Evolutionary conservation across 2,888 invertebrate species (phyloP).

Genomic region (Petrolisthes manimaculis): DNA sequence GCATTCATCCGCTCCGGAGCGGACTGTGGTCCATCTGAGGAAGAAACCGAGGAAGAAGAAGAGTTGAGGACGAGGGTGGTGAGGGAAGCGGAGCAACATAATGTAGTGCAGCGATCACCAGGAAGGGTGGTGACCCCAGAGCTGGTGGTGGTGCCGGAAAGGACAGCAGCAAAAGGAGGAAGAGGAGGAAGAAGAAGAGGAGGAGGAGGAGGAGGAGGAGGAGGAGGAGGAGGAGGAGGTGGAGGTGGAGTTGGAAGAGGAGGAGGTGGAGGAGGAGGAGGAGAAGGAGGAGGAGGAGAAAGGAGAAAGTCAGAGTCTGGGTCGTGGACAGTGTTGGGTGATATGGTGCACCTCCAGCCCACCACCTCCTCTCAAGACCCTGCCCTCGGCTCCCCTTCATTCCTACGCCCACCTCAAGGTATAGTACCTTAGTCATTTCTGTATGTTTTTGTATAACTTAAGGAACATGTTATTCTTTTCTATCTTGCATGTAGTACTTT

Average conservation of each 20-base stretch:
- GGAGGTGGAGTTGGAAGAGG: not conserved
- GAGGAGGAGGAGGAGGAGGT: not conserved
- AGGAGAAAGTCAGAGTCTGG: too few relatives aligned
- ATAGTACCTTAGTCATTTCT: too few relatives aligned
- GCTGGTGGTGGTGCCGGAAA: slow-evolving; percentile 26
- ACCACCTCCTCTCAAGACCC: slow-evolving; percentile 24
- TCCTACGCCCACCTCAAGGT: slow-evolving; percentile 27
- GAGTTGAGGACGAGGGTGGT: not conserved
- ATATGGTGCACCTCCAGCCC: slow-evolving; percentile 10
- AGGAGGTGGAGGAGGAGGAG: not conserved
- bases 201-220: not conserved
- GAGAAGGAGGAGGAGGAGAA: not conserved
- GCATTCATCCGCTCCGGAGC: slow-evolving; percentile 14
- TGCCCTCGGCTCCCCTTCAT: not conserved
- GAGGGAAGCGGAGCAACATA: not conserved
- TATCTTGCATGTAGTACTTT: too few relatives aligned
- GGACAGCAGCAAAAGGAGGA: not conserved
- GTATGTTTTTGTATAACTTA: too few relatives aligned
- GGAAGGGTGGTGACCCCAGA: slow-evolving; percentile 16
- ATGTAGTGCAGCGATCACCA: not conserved
- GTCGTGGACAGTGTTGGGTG: slow-evolving; percentile 22
- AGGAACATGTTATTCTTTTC: too few relatives aligned
- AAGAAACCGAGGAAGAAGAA: not conserved
- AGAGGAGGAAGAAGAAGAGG: not conserved
- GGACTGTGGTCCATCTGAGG: not conserved